These are phyloP conservation scores for Hydrocynus forskahlii DNA, from an alignment of 2,797 vertebrate genomes.

Conservation along the genomic window DNA sequence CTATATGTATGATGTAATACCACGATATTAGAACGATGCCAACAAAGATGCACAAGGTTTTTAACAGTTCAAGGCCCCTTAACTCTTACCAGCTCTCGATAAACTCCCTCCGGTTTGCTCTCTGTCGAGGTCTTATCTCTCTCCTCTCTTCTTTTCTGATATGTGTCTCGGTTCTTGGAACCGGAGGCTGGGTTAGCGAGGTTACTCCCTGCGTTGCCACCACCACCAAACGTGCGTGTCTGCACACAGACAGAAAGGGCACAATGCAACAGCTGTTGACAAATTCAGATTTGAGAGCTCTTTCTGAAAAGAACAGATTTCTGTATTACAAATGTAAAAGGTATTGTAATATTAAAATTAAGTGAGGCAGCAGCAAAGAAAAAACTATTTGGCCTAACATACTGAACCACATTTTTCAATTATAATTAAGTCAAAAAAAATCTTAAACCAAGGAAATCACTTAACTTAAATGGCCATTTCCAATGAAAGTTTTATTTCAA, in stretches of 20 bases:
- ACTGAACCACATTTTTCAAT: conserved; percentile 34
- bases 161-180: conserved; percentile 83
- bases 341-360: neutral
- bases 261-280: no score
- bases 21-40: neutral
- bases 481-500: neutral
- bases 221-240: conserved; percentile 93
- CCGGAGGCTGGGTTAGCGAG: conserved; percentile 80
- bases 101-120: conserved; percentile 85
- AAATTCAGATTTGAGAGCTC: no score
- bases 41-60: neutral
- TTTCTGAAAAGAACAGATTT: neutral
- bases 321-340: neutral
- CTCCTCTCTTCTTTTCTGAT: conserved; percentile 87
- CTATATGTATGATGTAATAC: neutral
- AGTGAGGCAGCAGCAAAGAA: neutral
- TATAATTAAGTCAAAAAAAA: conserved; percentile 25
- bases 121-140: conserved; percentile 77
- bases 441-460: neutral
- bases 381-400: conserved; percentile 28
- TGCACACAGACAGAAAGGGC: conserved; percentile 52
- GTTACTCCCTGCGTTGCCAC: conserved; percentile 90
- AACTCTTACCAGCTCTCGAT: conserved; percentile 91
- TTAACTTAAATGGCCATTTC: neutral
- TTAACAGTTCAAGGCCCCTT: neutral